Percentiles rank a stretch among this genome's conserved stretches.
Conservation (phyloP, 2,113 vertebrate species). For the Ahaetulla prasina region DNA sequence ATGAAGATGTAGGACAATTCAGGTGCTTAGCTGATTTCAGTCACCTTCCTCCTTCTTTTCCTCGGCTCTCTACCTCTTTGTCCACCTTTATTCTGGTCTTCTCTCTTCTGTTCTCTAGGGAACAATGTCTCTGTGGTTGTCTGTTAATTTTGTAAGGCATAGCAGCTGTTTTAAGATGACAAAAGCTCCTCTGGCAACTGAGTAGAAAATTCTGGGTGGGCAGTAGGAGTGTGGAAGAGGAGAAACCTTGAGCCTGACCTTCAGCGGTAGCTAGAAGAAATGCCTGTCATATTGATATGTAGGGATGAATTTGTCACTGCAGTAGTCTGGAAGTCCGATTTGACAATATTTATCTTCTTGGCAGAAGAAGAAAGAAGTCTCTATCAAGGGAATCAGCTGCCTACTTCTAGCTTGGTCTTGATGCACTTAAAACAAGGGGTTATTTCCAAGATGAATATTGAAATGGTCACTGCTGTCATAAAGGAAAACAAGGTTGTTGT, state of each 20-base stretch:
- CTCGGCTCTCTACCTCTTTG: accelerated
- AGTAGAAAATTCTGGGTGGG: neutral
- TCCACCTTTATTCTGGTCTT: neutral
- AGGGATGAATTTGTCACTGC: constrained; percentile 59
- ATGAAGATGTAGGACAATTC: neutral
- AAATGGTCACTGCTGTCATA: neutral
- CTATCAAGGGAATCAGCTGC: constrained; percentile 32
- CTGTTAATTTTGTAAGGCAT: constrained; percentile 9
- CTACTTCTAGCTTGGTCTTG: constrained; percentile 21
- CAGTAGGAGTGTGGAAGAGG: neutral
- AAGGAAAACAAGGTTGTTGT: neutral
- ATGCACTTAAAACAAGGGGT: constrained; percentile 19
- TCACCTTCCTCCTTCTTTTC: neutral
- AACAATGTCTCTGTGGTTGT: neutral
- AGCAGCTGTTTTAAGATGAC: neutral
- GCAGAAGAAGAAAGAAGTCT: constrained; percentile 22
- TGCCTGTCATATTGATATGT: constrained; percentile 45
- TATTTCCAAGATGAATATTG: constrained; percentile 5
- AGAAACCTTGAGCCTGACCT: constrained; percentile 23
- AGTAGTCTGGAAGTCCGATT: constrained; percentile 47
- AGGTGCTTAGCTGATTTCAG: neutral
- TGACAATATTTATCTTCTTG: constrained; percentile 58
- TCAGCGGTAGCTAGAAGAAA: constrained; percentile 45
- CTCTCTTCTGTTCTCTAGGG: constrained; percentile 15
- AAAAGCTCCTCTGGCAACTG: neutral